phyloP scores from a whole-genome alignment of 1,140 invertebrate genomes.

The Leptoteleia sp. region DNA sequence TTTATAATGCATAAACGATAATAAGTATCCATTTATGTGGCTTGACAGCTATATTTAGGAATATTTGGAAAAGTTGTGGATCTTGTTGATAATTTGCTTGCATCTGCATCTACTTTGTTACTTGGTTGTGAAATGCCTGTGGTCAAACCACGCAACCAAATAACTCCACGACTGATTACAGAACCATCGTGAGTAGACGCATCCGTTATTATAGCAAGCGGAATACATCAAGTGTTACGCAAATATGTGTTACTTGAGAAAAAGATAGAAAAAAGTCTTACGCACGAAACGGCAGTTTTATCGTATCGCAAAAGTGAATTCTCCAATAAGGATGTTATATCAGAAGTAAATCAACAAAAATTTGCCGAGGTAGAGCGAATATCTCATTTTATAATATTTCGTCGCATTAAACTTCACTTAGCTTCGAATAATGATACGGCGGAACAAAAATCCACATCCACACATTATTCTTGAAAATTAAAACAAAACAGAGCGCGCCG shows the following conservation, averaged over 20 bases:
- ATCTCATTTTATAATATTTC: slow-evolving; percentile 2
- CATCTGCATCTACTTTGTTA: slow-evolving; percentile 15
- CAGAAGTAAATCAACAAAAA: slow-evolving; percentile 19
- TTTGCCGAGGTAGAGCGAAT: neutral
- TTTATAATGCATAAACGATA: too few relatives aligned
- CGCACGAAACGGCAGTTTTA: too few relatives aligned
- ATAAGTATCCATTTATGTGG: too few relatives aligned
- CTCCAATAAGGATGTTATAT: neutral
- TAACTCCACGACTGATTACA: slow-evolving; percentile 36
- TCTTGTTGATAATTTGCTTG: slow-evolving; percentile 14
- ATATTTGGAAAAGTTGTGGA: slow-evolving; percentile 14
- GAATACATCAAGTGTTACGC: neutral
- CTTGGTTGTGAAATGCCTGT: slow-evolving; percentile 10
- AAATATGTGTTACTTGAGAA: neutral
- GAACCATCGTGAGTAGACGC: slow-evolving; percentile 18
- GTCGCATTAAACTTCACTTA: slow-evolving; percentile 10
- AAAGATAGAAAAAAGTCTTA: too few relatives aligned
- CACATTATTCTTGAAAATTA: slow-evolving; percentile 40
- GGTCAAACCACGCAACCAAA: slow-evolving; percentile 24
- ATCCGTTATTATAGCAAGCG: slow-evolving; percentile 28
- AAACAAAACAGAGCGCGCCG: slow-evolving; percentile 37
- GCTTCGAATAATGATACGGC: slow-evolving; percentile 10
- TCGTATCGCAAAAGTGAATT: neutral
- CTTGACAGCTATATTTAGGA: too few relatives aligned
- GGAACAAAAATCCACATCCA: slow-evolving; percentile 13